A percentile compares a stretch with the other conserved stretches of the same genome.
These are phyloP conservation scores for Dromius quadrimaculatus DNA, from an alignment of 2,888 invertebrate species.

Conservation along the genomic window DNA sequence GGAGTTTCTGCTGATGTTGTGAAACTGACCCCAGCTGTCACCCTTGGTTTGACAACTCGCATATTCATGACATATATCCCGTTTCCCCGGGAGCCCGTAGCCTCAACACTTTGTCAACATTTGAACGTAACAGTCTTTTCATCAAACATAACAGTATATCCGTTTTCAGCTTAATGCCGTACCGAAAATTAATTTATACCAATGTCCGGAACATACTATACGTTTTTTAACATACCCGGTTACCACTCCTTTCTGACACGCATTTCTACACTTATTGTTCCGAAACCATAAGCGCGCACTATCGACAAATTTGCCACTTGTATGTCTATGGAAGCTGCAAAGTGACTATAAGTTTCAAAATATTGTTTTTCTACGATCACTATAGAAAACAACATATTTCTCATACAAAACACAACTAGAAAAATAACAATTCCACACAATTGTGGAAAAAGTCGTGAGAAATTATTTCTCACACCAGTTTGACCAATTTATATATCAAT, in stretches of 20 bases:
- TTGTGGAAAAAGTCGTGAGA: too few relatives aligned
- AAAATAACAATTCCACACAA: too few relatives aligned
- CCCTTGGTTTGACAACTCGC: background rate
- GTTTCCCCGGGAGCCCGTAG: constrained; percentile 1
- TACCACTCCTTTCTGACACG: background rate
- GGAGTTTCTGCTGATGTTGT: background rate
- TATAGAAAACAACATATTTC: too few relatives aligned
- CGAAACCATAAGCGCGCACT: constrained; percentile 35
- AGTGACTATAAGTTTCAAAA: constrained; percentile 33
- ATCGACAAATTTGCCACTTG: constrained; percentile 22
- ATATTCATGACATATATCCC: constrained; percentile 19
- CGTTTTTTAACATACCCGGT: constrained; percentile 23
- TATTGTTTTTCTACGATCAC: constrained; percentile 3
- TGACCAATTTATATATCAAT: too few relatives aligned
- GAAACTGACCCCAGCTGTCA: background rate
- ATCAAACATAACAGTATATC: background rate
- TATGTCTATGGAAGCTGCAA: constrained; percentile 14
- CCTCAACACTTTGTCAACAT: background rate
- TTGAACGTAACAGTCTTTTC: too few relatives aligned
- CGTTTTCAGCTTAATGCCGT: background rate
- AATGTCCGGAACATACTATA: constrained; percentile 48
- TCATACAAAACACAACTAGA: too few relatives aligned
- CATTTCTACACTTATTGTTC: constrained; percentile 31
- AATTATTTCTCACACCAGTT: too few relatives aligned
- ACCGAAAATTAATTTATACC: constrained; percentile 43